Evolutionary conservation across 23 tunicate genomes (phyloP).

Genomic region (Ascidia mentula): DNA sequence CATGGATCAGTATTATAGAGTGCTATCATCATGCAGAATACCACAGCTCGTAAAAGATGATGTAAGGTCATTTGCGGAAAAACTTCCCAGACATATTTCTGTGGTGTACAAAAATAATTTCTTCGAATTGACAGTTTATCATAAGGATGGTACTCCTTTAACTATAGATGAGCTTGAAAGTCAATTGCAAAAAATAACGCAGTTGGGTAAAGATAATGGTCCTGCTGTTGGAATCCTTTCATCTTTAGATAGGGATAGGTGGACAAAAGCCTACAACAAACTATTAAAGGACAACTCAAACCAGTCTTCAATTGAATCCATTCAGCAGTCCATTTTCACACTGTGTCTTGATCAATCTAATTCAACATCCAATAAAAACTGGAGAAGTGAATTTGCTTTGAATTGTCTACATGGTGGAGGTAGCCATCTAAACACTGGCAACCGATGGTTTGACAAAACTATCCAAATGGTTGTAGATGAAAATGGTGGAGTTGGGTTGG

Average conservation of each 20-base stretch:
- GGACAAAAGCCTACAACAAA: conserved; percentile 49
- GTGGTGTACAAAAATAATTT: conserved; percentile 66
- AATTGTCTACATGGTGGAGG: conserved; percentile 84
- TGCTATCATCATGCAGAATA: conserved; percentile 77
- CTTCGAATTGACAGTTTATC: conserved; percentile 67
- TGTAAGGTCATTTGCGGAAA: conserved; percentile 40
- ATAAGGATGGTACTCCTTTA: conserved; percentile 54
- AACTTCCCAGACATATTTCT: conserved; percentile 77
- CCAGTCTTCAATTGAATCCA: conserved; percentile 40
- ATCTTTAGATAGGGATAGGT: conserved; percentile 55
- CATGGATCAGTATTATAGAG: conserved; percentile 88
- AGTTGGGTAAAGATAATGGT: not conserved
- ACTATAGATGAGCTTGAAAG: conserved; percentile 48
- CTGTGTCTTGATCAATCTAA: conserved; percentile 60
- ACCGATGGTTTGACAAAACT: conserved; percentile 92
- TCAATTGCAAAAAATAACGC: conserved; percentile 63
- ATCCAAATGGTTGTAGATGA: conserved; percentile 74
- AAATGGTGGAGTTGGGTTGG: conserved; percentile 85
- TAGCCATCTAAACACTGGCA: conserved; percentile 48
- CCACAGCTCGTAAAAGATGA: conserved; percentile 60
- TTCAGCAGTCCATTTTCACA: conserved; percentile 75
- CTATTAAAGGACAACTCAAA: conserved; percentile 25
- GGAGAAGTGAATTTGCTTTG: conserved; percentile 64
- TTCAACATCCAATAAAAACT: conserved; percentile 31
- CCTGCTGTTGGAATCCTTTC: conserved; percentile 59